Conservation (phyloP, 2,888 invertebrate species). For the Drepana falcataria region DNA sequence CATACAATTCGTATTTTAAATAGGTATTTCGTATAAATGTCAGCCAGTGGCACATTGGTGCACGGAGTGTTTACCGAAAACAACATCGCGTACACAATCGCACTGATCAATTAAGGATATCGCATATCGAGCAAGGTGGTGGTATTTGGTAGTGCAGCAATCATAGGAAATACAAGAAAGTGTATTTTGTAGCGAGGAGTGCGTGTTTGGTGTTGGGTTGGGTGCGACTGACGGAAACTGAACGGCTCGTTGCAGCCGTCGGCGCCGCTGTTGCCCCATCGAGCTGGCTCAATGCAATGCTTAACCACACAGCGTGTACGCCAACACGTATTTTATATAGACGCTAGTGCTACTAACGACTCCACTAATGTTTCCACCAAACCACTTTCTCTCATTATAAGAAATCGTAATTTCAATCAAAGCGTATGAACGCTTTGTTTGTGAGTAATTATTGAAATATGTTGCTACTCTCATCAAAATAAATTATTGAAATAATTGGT, state of each 20-base stretch:
- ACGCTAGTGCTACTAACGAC: too few species aligned
- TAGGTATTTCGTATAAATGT: not conserved
- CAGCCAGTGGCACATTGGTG: not conserved
- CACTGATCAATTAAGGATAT: not conserved
- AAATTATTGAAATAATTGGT: too few species aligned
- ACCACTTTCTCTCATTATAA: too few species aligned
- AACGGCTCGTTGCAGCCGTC: not conserved
- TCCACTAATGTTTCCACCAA: too few species aligned
- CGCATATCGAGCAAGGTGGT: not conserved
- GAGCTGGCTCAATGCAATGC: too few species aligned
- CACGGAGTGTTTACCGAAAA: not conserved
- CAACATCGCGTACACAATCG: not conserved
- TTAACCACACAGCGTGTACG: too few species aligned
- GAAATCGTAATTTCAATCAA: too few species aligned
- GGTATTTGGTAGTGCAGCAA: slow-evolving; percentile 4
- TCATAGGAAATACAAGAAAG: slow-evolving; percentile 4
- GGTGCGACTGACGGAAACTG: slow-evolving; percentile 1
- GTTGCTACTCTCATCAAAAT: too few species aligned
- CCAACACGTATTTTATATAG: too few species aligned
- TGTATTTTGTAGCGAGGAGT: not conserved
- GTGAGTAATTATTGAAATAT: too few species aligned
- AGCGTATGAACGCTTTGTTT: too few species aligned
- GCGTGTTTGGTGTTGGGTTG: slow-evolving; percentile 1
- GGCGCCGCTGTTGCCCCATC: not conserved
- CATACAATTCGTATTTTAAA: slow-evolving; percentile 13